A percentile compares a stretch with the other conserved stretches of the same genome.
Evolutionary conservation across 2,888 invertebrate species (phyloP).

Genomic region (Polymixis flavicincta): DNA sequence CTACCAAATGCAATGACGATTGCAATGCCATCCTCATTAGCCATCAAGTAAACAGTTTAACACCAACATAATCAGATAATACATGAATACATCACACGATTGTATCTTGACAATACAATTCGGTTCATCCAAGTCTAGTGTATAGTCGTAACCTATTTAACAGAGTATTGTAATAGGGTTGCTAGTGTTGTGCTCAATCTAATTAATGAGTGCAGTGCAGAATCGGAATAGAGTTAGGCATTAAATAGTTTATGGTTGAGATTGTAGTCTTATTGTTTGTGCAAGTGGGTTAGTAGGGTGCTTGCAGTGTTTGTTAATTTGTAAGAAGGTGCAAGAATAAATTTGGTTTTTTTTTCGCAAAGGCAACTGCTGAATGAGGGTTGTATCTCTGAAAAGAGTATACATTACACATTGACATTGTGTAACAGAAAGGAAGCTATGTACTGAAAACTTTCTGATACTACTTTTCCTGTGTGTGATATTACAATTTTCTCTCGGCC

Average conservation of each 20-base stretch:
- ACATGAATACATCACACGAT: slow-evolving; percentile 32
- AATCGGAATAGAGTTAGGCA: slow-evolving; percentile 55
- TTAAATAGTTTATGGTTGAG: slow-evolving; percentile 28
- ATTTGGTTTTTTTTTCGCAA: not conserved
- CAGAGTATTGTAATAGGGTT: slow-evolving; percentile 47
- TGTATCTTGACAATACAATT: slow-evolving; percentile 47
- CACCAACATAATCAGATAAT: slow-evolving; percentile 14
- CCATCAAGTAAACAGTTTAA: slow-evolving; percentile 16
- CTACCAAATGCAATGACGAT: not conserved
- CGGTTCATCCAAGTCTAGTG: slow-evolving; percentile 19
- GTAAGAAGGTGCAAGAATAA: not conserved
- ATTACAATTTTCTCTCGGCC: no score
- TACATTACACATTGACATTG: no score
- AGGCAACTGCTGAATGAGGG: not conserved
- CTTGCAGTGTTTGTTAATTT: not conserved
- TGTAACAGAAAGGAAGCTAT: no score
- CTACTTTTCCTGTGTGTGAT: no score
- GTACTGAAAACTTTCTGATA: no score
- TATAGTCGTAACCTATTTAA: slow-evolving; percentile 48
- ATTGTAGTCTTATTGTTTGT: slow-evolving; percentile 43
- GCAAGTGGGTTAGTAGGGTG: slow-evolving; percentile 10
- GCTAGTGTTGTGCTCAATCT: slow-evolving; percentile 56
- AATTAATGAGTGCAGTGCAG: slow-evolving; percentile 57
- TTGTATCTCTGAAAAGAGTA: not conserved
- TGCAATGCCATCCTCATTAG: not conserved